Percentiles rank a stretch among this genome's conserved stretches.
Conservation (phyloP, 1,140 invertebrate genomes). For the Subanguina moxae region DNA sequence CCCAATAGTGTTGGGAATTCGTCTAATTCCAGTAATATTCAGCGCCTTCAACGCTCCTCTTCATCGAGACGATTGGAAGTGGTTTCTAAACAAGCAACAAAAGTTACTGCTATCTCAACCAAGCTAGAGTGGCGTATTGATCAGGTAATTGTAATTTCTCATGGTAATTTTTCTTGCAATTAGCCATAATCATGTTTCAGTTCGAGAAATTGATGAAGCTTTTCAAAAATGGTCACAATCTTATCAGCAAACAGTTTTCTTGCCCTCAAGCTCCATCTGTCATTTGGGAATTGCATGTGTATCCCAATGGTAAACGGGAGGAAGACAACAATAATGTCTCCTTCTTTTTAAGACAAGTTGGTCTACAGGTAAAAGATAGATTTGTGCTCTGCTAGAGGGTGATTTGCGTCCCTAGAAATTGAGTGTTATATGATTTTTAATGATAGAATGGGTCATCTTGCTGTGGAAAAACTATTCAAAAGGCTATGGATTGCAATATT, state of each 20-base stretch:
- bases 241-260: slow-evolving; percentile 44
- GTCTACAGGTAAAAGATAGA: slow-evolving; percentile 36
- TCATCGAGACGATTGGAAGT: background rate
- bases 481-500: no score
- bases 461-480: no score
- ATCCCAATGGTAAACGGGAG: slow-evolving; percentile 58
- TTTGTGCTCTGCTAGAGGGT: background rate
- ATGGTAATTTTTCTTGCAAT: slow-evolving; percentile 7
- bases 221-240: slow-evolving; percentile 55
- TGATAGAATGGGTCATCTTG: background rate
- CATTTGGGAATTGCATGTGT: slow-evolving; percentile 56
- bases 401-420: no score
- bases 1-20: background rate
- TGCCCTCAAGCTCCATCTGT: slow-evolving; percentile 45
- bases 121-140: slow-evolving; percentile 39
- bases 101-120: slow-evolving; percentile 28
- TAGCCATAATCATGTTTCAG: slow-evolving; percentile 18
- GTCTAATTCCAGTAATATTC: background rate
- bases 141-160: slow-evolving; percentile 19
- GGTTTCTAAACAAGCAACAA: slow-evolving; percentile 9
- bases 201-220: slow-evolving; percentile 56
- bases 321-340: slow-evolving; percentile 50
- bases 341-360: slow-evolving; percentile 57
- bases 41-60: background rate
- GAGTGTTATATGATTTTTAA: background rate